phyloP scores from a whole-genome alignment of 2,888 invertebrate genomes.

The Chaetogeoica ovagalla region DNA sequence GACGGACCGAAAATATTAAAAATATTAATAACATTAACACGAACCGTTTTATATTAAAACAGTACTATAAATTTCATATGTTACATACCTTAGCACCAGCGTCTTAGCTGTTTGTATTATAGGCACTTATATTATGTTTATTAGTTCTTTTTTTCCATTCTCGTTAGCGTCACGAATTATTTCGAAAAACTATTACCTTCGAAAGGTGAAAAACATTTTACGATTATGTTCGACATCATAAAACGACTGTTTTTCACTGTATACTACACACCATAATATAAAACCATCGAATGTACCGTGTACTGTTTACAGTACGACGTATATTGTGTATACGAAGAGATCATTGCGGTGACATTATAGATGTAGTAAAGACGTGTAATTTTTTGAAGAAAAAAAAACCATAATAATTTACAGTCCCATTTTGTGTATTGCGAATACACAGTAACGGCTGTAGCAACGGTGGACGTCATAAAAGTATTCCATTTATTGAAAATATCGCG shows the following conservation, averaged over 20 bases:
- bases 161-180: constrained; percentile 5
- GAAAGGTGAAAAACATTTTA: neutral
- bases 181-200: constrained; percentile 12
- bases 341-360: neutral
- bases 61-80: neutral
- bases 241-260: neutral
- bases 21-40: no score
- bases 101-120: neutral
- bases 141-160: neutral
- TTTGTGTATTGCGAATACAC: neutral
- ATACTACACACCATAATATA: neutral
- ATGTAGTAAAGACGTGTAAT: neutral
- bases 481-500: neutral
- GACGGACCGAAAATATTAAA: no score
- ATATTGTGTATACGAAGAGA: neutral
- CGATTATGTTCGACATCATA: neutral
- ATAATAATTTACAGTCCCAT: neutral
- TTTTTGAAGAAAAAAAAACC: neutral
- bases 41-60: neutral
- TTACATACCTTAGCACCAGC: neutral
- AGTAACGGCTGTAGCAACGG: neutral
- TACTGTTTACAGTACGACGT: neutral
- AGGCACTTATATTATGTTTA: neutral
- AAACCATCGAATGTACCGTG: neutral
- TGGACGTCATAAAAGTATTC: neutral